phyloP scores from a whole-genome alignment of 2,888 invertebrate species.

The Bombylius major region DNA sequence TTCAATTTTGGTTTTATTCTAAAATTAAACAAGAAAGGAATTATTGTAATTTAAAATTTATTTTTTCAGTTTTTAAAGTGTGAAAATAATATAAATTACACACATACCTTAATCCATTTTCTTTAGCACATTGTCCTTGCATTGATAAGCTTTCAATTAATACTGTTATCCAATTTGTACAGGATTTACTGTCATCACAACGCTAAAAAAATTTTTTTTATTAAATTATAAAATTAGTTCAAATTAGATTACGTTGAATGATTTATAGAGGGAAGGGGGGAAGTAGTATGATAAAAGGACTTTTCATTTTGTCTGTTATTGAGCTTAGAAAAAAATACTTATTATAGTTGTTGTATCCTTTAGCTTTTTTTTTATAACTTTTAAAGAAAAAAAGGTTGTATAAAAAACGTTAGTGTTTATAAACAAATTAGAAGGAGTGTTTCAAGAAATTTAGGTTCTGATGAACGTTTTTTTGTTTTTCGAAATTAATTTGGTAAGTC shows the following conservation, averaged over 20 bases:
- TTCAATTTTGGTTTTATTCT: constrained; percentile 10
- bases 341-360: neutral
- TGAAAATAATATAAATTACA: neutral
- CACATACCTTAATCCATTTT: constrained; percentile 6
- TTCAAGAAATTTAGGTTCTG: no score
- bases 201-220: constrained; percentile 17
- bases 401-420: no score
- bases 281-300: neutral
- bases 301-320: no score
- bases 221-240: neutral
- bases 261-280: neutral
- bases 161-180: constrained; percentile 26
- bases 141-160: constrained; percentile 21
- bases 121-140: constrained; percentile 8
- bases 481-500: no score
- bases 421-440: no score
- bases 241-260: no score
- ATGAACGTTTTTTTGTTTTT: no score
- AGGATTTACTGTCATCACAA: constrained; percentile 25
- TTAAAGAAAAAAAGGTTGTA: no score
- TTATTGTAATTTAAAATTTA: neutral
- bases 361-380: no score
- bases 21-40: constrained; percentile 1
- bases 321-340: neutral
- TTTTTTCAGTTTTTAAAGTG: neutral